A percentile compares a stretch with the other conserved stretches of the same genome.
phyloP scores from a whole-genome alignment of 2,113 vertebrate species.

The Seriola dumerili region DNA sequence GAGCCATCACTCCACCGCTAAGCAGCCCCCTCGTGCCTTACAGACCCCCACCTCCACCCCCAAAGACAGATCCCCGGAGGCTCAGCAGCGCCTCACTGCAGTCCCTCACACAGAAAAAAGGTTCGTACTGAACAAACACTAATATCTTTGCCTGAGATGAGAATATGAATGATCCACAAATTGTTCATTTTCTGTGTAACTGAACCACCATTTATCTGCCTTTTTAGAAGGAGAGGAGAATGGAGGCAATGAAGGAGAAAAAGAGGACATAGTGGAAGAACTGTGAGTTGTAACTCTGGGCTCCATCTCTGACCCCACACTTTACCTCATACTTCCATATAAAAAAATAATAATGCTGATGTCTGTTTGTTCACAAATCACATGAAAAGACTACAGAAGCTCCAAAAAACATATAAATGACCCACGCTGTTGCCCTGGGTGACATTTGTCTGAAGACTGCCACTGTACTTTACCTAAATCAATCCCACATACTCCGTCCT shows the following conservation, averaged over 20 bases:
- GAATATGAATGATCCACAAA: neutral
- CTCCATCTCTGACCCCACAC: too few relatives aligned
- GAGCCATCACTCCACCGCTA: conserved; percentile 31
- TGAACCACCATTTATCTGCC: neutral
- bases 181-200: neutral
- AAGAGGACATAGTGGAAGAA: conserved; percentile 56
- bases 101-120: conserved; percentile 50
- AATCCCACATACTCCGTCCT: neutral
- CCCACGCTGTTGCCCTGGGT: too few relatives aligned
- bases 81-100: conserved; percentile 64
- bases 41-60: conserved; percentile 61
- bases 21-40: conserved; percentile 35
- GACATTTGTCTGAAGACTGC: too few relatives aligned
- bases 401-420: too few relatives aligned
- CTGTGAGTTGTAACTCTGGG: conserved; percentile 57
- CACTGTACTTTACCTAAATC: too few relatives aligned
- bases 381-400: neutral
- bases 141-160: neutral
- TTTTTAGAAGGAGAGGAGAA: conserved; percentile 65
- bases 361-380: neutral
- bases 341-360: neutral
- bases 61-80: conserved; percentile 60
- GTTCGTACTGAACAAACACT: conserved; percentile 40
- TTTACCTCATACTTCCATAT: too few relatives aligned
- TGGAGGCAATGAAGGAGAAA: conserved; percentile 43